A percentile compares a stretch with the other conserved stretches of the same genome.
Conservation (phyloP, 1,140 invertebrate genomes). For the Bombus superbus region DNA sequence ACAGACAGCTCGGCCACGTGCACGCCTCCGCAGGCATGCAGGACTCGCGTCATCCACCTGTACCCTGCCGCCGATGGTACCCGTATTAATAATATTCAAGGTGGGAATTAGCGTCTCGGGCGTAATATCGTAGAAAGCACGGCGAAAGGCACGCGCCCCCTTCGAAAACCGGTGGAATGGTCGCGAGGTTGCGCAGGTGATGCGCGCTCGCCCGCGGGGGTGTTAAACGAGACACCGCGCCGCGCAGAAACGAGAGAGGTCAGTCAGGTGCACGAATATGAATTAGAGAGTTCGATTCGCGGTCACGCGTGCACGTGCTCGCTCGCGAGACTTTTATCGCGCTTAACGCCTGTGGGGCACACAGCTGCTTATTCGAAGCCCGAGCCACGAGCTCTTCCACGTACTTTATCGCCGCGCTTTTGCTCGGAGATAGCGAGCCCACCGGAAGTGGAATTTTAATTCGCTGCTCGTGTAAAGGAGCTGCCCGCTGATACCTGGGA, state of each 20-base stretch:
- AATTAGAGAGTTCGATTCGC: slow-evolving; percentile 74
- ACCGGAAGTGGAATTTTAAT: slow-evolving; percentile 53
- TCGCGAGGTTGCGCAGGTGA: slow-evolving; percentile 45
- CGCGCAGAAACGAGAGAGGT: slow-evolving; percentile 69
- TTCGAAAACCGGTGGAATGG: slow-evolving; percentile 2
- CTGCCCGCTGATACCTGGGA: slow-evolving; percentile 20
- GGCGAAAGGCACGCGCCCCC: background rate
- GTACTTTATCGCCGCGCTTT: slow-evolving; percentile 50
- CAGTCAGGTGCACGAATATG: slow-evolving; percentile 82
- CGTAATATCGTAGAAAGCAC: slow-evolving; percentile 14
- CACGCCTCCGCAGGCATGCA: background rate
- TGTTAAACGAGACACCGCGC: slow-evolving; percentile 77
- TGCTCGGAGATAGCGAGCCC: slow-evolving; percentile 39
- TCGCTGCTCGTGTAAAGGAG: slow-evolving; percentile 25
- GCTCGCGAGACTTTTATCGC: slow-evolving; percentile 59
- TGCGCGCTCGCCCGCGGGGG: slow-evolving; percentile 75
- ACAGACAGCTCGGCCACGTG: slow-evolving; percentile 32
- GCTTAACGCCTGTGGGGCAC: slow-evolving; percentile 58
- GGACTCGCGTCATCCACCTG: slow-evolving; percentile 38
- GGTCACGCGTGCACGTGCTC: slow-evolving; percentile 55
- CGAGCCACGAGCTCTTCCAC: slow-evolving; percentile 27
- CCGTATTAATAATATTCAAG: slow-evolving; percentile 72
- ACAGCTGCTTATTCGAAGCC: slow-evolving; percentile 70
- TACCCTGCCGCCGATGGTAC: slow-evolving; percentile 23
- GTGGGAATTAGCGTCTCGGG: slow-evolving; percentile 57